phyloP scores from a whole-genome alignment of 2,888 invertebrate genomes.

The Caenorhabditis parvicauda region DNA sequence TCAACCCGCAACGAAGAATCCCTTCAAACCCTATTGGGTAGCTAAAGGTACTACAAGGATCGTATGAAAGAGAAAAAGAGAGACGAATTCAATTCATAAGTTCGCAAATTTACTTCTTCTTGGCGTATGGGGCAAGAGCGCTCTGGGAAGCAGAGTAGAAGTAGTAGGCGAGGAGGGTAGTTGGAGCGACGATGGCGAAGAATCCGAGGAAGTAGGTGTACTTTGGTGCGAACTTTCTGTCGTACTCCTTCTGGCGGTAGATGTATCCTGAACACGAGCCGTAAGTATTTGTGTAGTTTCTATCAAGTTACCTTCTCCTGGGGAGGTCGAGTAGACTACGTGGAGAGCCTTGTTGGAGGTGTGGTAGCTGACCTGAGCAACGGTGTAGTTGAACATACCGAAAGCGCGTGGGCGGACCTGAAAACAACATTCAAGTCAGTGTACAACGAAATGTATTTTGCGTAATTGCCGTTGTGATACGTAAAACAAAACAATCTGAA shows the following conservation, averaged over 20 bases:
- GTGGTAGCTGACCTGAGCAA: conserved; percentile 78
- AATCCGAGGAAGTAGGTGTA: conserved; percentile 91
- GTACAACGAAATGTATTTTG: neutral
- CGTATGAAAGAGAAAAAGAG: no score
- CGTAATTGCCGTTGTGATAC: no score
- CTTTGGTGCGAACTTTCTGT: conserved; percentile 63
- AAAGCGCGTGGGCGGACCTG: conserved; percentile 75
- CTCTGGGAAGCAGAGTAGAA: conserved; percentile 12
- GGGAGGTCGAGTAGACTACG: conserved; percentile 77
- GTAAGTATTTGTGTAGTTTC: neutral
- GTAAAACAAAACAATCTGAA: no score
- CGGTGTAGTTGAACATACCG: conserved; percentile 94
- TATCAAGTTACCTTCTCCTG: conserved; percentile 80
- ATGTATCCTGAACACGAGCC: conserved; percentile 50
- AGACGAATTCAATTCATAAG: no score
- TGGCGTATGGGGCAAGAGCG: conserved; percentile 9
- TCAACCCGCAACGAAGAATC: no score
- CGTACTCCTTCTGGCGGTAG: conserved; percentile 60
- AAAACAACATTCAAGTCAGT: neutral
- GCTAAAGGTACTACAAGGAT: no score
- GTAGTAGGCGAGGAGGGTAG: conserved; percentile 38
- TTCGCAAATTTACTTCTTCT: no score
- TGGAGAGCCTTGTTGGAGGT: conserved; percentile 71
- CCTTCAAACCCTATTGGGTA: no score
- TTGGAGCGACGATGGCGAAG: conserved; percentile 88